A percentile compares a stretch with the other conserved stretches of the same genome.
These are phyloP conservation scores for Anguilla marmorata DNA, from an alignment of 2,797 vertebrate species.

Conservation along the genomic window DNA sequence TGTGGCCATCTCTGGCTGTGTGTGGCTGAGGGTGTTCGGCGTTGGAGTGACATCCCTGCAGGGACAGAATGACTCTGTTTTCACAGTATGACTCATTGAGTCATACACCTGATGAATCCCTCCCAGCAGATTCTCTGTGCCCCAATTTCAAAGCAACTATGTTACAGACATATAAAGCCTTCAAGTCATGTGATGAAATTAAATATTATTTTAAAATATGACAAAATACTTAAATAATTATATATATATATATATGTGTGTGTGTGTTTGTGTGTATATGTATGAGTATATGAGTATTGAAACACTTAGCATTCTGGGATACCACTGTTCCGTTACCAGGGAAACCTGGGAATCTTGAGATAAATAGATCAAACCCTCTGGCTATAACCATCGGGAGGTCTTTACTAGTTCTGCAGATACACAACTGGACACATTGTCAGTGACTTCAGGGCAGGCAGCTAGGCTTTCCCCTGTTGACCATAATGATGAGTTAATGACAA, in stretches of 20 bases:
- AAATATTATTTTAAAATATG: not conserved
- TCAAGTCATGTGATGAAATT: not conserved
- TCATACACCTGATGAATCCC: not conserved
- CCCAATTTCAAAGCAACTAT: not conserved
- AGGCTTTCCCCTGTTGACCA: not conserved
- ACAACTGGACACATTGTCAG: not conserved
- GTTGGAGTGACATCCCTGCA: not conserved
- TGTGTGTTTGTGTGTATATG: not conserved
- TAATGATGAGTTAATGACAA: not conserved
- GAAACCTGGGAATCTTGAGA: not conserved
- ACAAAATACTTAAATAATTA: not conserved
- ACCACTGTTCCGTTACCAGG: not conserved
- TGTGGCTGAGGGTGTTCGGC: not conserved
- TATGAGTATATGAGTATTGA: not conserved
- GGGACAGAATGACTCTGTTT: not conserved
- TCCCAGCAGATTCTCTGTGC: not conserved
- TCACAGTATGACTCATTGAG: not conserved
- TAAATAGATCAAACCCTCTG: not conserved
- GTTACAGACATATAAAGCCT: not conserved
- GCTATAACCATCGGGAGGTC: too few species aligned
- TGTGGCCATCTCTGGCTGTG: not conserved
- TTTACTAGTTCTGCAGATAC: not conserved
- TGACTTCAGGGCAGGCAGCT: not conserved
- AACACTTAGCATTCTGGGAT: not conserved
- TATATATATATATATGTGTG: not conserved